A percentile compares a stretch with the other conserved stretches of the same genome.
Evolutionary conservation across 2,113 vertebrate genomes (phyloP).

Genomic region (Eira barbara): DNA sequence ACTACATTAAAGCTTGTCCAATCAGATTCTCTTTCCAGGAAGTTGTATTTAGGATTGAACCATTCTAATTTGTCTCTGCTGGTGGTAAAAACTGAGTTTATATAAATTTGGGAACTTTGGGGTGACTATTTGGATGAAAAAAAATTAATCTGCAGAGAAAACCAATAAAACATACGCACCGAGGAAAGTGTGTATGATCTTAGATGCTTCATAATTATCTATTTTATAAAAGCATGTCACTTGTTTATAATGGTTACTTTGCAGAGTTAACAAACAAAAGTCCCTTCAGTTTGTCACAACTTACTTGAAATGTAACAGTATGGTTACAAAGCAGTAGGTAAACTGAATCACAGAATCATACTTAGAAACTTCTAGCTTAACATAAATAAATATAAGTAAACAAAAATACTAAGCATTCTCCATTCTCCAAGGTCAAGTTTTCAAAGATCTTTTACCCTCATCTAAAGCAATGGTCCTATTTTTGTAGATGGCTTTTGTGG

Average conservation of each 20-base stretch:
- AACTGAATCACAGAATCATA: background rate
- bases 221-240: background rate
- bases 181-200: background rate
- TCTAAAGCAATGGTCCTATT: background rate
- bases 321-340: background rate
- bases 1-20: background rate
- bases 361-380: constrained; percentile 13
- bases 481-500: background rate
- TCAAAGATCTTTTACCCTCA: constrained; percentile 17
- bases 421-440: background rate
- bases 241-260: constrained; percentile 3
- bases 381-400: constrained; percentile 22
- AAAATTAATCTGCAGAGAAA: background rate
- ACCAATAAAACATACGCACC: background rate
- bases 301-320: background rate
- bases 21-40: background rate
- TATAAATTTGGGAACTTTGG: background rate
- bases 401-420: background rate
- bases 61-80: constrained; percentile 12
- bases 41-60: background rate
- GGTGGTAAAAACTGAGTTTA: constrained; percentile 15
- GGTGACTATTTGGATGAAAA: background rate
- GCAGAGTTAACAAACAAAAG: background rate
- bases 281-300: background rate
- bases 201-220: background rate